Base-by-base conservation (phyloP, 1,140 invertebrate genomes). In the Reticulitermes speratus region DNA sequence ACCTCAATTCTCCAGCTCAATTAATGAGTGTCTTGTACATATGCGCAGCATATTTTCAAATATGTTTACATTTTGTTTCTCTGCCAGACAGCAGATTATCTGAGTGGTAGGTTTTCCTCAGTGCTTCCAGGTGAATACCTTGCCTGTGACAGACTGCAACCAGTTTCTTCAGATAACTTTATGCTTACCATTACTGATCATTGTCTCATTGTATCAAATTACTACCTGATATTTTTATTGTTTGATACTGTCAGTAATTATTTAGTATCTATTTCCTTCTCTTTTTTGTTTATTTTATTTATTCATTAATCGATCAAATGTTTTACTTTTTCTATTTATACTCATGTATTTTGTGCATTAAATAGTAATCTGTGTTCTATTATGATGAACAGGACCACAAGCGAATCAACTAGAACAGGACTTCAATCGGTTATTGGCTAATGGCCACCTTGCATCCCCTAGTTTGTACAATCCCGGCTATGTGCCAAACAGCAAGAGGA, bases 401-500 rank as follows among this genome's bases (percentile, higher is more conserved):
- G 96, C 96, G 2, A 94, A 93, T 89, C 92, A 93, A 88, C 91
- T 97, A 45, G 96, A 97, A 89, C 92, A 95, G 90, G 96, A 97
- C 89, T 96, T 96, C 89, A 95, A 93, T 83, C 92, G 94, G 87
- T 90, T 98, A 48, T 91, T 98, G 85, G 94, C 94, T 30, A 94
- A 93, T 19, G 96, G 96, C 23, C 93, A 94, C 88, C 91, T 97
- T 83, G 94, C 95, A 87, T 90, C 93, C 7, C 96, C 96, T 0
- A 96, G 94, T 90, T 92, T 98, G 52, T 95, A 93, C 86, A 96
- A 97, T 89, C 96, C 95, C 2, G 96, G 96, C 23, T 96, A 94
- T 89, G 91, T 95, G 25, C 89, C 90, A 45, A 92, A 95, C 87
- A 90, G 90, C 11, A 96, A 96, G 89, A 91, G 96, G 75, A 96